phyloP scores from a whole-genome alignment of 64 coral and sea anemone genomes.

The Montipora sp. region DNA sequence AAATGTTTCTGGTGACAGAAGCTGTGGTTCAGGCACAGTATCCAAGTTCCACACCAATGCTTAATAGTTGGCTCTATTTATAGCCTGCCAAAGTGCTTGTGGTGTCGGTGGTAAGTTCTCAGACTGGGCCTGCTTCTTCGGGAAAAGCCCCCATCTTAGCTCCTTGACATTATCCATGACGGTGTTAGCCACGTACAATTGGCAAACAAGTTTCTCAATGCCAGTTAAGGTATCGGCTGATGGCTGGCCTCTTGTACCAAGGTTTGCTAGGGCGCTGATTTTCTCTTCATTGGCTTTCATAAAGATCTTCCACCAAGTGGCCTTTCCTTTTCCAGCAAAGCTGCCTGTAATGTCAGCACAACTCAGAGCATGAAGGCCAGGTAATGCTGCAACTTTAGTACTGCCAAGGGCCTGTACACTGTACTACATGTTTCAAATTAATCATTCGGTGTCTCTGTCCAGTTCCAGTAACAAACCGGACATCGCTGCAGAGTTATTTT shows the following conservation, averaged over 20 bases:
- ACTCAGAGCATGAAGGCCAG: conserved; percentile 38
- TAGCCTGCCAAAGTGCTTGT: conserved; percentile 26
- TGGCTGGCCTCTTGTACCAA: conserved; percentile 35
- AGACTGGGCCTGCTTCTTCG: conserved; percentile 48
- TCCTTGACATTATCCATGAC: conserved; percentile 5
- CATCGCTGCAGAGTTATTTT: conserved; percentile 14
- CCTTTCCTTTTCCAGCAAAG: conserved; percentile 50
- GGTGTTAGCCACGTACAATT: too few species aligned
- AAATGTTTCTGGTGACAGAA: conserved; percentile 22
- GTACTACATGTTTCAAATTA: background rate
- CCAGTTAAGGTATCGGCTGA: background rate
- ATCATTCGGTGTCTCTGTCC: conserved; percentile 6
- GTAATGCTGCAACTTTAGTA: conserved; percentile 14
- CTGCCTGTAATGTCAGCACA: conserved; percentile 39
- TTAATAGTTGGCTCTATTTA: conserved; percentile 43
- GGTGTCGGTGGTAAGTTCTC: conserved; percentile 55
- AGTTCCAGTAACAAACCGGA: conserved; percentile 30
- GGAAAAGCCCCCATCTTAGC: conserved; percentile 41
- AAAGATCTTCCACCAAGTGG: conserved; percentile 46
- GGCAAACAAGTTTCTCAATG: too few species aligned
- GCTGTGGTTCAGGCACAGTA: background rate
- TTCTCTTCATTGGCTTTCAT: conserved; percentile 21
- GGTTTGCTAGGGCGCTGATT: conserved; percentile 2
- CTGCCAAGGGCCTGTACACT: conserved; percentile 49
- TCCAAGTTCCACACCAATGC: conserved; percentile 29